Base-by-base conservation (phyloP, 2,888 invertebrate genomes). In the Copidosoma aretas region DNA sequence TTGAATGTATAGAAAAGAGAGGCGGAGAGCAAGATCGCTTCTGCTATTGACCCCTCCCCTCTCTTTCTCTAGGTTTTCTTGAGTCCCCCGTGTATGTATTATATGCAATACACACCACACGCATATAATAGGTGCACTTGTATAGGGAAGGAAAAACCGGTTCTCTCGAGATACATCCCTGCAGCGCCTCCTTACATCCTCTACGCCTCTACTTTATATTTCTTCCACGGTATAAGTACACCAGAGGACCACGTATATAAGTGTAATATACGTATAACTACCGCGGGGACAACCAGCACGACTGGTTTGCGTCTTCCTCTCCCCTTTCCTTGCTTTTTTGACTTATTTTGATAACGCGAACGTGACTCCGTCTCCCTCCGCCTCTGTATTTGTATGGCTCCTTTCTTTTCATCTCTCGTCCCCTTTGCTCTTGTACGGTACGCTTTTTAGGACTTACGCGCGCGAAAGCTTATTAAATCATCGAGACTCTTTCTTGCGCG, bases 271-370 rank as follows among this genome's bases (percentile, higher is more conserved):
- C 25, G 15, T 41, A 25, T 25, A 32, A 46, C 68, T n/a, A n/a
- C n/a, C n/a, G 67, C 71, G 32, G 8, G 32, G 32, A 32, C 32
- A 32, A 75, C 74, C 74, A 74, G 76, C 71, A 75, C 77, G 77
- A 81, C 82, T 79, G 80, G 80, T 82, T 81, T 74, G 75, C 77
- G 76, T 78, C 79, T 78, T 79, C 21, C 1, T 12, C 60, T 4
- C 21, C 19, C 32, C 22, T 19, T 17, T 46, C 12, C 43, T 46
- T 46, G 1, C 17, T 46, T 17, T 46, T 46, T 46, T 17, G 1
- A 8, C 12, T 46, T 17, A 8, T 46, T 46, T 46, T 12, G 17
- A 46, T 46, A 46, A 46, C 43, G 12, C 43, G 17, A 17, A 17
- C 43, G 43, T 17, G 32, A 32, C 32, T 32, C 3, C 32, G 4